Evolutionary conservation across 2,113 vertebrate genomes (phyloP), one percentile per base, ranked within the genome.

Genomic region (Xiphophorus hellerii): DNA sequence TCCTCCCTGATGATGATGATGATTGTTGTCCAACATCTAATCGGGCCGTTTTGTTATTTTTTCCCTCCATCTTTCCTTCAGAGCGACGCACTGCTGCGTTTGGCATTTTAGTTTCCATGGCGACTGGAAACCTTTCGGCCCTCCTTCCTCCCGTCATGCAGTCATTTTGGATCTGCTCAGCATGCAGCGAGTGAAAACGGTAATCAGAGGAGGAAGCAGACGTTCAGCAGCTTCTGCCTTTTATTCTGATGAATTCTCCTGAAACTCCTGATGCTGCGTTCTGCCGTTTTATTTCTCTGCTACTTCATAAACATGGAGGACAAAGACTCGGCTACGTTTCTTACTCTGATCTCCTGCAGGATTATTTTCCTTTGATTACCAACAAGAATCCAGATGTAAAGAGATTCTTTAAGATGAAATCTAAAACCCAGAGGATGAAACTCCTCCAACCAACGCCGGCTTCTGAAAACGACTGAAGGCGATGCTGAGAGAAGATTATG

Each of bases 61-160:
- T 37, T 71, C n/a, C 66, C 48, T 64, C 9, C 62, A 15, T 22
- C 25, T 31, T 58, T 39, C 51, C 37, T 35, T 30, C 17, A 6
- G 30, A 81, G 27, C 8, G 27, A 70, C 37, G 54, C 63, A 31
- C 74, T 17, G 31, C 79, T 65, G 80, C 27, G 66, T 69, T 76
- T 77, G 84, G 85, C 82, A 72, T 90, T 78, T 87, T 58, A 83
- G 89, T 89, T 89, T 79, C 90, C 83, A 90, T 88, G 81, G 87
- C 0, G 39, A 86, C 85, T 17, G 76, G 48, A 81, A 35, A 33
- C 1, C 4, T 58, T 30, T 72, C 9, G 48, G 51, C 25, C 33
- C 25, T 12, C 31, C 12, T 15, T 10, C 64, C 25, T n/a, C 35
- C 51, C 35, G n/a, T 22, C 60, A 3, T 29, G 74, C 33, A 29